phyloP scores from a whole-genome alignment of 2,888 invertebrate genomes.

The Apamea crenata region DNA sequence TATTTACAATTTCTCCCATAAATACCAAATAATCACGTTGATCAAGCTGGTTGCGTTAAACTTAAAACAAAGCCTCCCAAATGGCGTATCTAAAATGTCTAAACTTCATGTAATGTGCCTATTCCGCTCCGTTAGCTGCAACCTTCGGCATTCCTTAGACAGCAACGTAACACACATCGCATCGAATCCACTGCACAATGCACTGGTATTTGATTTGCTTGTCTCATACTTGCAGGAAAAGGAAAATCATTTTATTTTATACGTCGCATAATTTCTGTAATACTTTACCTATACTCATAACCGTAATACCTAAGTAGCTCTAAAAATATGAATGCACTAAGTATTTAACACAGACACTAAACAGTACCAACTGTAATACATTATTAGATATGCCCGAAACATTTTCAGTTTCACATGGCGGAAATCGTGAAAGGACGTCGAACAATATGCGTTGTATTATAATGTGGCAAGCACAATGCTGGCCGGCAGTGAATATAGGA shows the following conservation, averaged over 20 bases:
- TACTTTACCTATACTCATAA: neutral
- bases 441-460: constrained; percentile 63
- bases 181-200: neutral
- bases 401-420: constrained; percentile 50
- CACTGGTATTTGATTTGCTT: neutral
- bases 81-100: neutral
- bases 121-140: neutral
- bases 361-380: neutral
- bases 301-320: neutral
- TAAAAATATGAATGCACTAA: neutral
- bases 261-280: neutral
- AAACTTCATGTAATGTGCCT: neutral
- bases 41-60: neutral
- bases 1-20: neutral
- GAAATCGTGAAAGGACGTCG: constrained; percentile 59
- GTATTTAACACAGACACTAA: neutral
- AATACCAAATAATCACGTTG: neutral
- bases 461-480: constrained; percentile 45
- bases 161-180: neutral
- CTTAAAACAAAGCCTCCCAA: neutral
- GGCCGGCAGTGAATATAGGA: constrained; percentile 46
- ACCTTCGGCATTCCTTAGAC: neutral
- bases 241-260: neutral
- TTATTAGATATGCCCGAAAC: constrained; percentile 24
- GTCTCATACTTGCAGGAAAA: neutral